Evolutionary conservation across 2,113 vertebrate genomes (phyloP), one percentile per base, ranked within the genome.

Genomic region (Paramisgurnus dabryanus): DNA sequence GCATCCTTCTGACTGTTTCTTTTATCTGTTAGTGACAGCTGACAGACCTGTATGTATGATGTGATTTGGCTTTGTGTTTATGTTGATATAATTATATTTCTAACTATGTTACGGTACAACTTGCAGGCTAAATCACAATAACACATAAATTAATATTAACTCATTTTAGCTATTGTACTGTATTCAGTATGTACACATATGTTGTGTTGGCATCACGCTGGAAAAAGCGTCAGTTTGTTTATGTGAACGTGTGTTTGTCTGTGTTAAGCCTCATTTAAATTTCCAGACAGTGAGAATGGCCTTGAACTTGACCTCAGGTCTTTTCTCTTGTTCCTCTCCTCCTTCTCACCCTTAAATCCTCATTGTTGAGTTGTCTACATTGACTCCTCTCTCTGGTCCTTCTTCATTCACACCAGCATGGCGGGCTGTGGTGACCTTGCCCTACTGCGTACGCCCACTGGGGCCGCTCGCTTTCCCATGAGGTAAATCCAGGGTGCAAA

Each of bases 241-340:
- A 85, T 84, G 84, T 73, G 67, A 45, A 82, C 79, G 86, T 76
- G 87, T 84, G 84, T 76, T 61, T 53, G 84, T 79, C 85, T 79
- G 84, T 50, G 47, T 57, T 7, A 67, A 65, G 72, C 71, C 85
- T 79, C 47, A 73, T 82, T 85, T 89, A 86, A 88, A 90, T 86
- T 34, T 82, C 76, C 88, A 91, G 90, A 90, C 90, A 86, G 88
- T 85, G 87, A 89, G 87, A 86, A 86, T 89, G 80, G 86, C 90
- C 91, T 94, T 93, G 92, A 94, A 94, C 93, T 93, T 92, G 91
- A 94, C 92, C 93, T 87, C 60, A 53, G 88, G 85, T 87, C 90
- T 86, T 88, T 91, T 90, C 86, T 89, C 88, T 89, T 89, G 89
- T 79, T 86, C 80, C 40, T 72, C 87, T 87, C 83, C 84, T 89